Base-by-base conservation (phyloP, 1,140 invertebrate species). In the Drosophila pandora region DNA sequence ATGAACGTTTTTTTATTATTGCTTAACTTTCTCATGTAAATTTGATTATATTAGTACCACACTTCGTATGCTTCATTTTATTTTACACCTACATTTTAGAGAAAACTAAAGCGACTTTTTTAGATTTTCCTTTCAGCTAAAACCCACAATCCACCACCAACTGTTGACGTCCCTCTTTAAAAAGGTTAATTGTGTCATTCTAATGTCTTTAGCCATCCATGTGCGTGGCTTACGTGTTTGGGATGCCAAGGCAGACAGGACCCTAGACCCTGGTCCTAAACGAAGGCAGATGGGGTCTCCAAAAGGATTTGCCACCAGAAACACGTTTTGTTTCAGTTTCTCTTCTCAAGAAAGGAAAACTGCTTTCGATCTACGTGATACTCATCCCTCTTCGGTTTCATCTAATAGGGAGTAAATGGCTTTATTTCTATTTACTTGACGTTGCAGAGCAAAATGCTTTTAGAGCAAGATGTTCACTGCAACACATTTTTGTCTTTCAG, bases 171-270 rank as follows among this genome's bases (percentile, higher is more conserved):
- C 34, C 21, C 71, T 32, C 45, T 73, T 73, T 73, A 63, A 73
- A 73, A 73, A 73, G 70, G 69, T 73, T 73, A 73, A 73, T 73
- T 63, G 69, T 73, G 70, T 73, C 58, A 30, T 49, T 73, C 70
- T 73, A 73, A 73, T 73, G 70, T 55, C 52, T 63, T 73, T 73
- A 62, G 58, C 58, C 52, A 73, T 54, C 58, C 58, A 73, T 73
- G 70, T 73, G 70, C 70, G 70, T 73, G 69, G 23, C 30, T 73
- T 73, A 73, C 69, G 70, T 73, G 69, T 56, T 73, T 28, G 37
- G 70, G 50, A 28, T 73, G 22, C 45, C 37, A 54, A 71, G 67
- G 45, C 28, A 48, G 56, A 22, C 17, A 47, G 43, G 17, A 22
- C 21, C 43, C 6, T 13, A 47, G 43, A 6, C 9, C 21, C 43